phyloP scores from a whole-genome alignment of 92 coral and sea anemone genomes.

The Palythoa caribaeorum region DNA sequence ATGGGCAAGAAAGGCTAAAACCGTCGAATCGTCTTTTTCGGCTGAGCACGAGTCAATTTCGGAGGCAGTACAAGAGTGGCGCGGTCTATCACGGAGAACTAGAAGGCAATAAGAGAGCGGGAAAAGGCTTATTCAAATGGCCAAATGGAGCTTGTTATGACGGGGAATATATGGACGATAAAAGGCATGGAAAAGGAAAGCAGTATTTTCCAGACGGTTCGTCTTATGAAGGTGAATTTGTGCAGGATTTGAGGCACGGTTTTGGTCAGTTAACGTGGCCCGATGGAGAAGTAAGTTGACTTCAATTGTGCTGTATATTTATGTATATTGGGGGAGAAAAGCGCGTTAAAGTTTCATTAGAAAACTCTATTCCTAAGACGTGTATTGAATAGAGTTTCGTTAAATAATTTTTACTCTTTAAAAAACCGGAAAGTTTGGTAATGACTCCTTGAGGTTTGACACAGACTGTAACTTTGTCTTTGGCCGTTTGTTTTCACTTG shows the following conservation, averaged over 20 bases:
- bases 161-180: constrained; percentile 92
- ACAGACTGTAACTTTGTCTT: background rate
- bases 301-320: background rate
- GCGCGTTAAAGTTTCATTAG: background rate
- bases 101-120: constrained; percentile 87
- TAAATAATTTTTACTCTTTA: background rate
- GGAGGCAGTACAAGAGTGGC: constrained; percentile 88
- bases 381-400: background rate
- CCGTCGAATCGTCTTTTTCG: constrained; percentile 79
- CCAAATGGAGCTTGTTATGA: constrained; percentile 97
- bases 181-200: constrained; percentile 90
- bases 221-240: constrained; percentile 81
- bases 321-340: background rate
- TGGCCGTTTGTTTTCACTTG: background rate
- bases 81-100: constrained; percentile 91
- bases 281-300: constrained; percentile 85
- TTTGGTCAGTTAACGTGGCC: constrained; percentile 85
- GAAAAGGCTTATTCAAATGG: constrained; percentile 93
- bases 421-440: background rate
- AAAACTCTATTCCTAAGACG: background rate
- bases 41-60: constrained; percentile 86
- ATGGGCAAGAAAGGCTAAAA: constrained; percentile 18
- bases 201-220: constrained; percentile 97
- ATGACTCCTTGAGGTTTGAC: background rate
- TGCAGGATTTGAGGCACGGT: constrained; percentile 88